A percentile compares a stretch with the other conserved stretches of the same genome.
These are phyloP conservation scores for Crossocerus cetratus DNA, from an alignment of 2,888 invertebrate species.

Conservation along the genomic window DNA sequence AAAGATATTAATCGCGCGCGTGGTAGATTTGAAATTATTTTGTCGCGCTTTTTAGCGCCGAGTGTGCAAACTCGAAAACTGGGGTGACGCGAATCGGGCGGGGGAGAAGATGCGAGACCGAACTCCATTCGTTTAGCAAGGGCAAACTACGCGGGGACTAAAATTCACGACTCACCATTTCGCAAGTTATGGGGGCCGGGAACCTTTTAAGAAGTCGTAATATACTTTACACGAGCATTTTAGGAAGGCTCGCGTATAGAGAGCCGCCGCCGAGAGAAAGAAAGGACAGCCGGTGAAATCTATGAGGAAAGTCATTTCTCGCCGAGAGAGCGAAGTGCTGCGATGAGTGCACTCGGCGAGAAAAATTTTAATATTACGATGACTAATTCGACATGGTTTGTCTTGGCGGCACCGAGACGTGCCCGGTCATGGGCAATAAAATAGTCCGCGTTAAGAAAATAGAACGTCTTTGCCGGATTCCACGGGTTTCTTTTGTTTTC, in stretches of 20 bases:
- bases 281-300: background rate
- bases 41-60: too few relatives aligned
- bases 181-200: background rate
- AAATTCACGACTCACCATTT: background rate
- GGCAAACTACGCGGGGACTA: background rate
- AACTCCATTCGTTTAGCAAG: background rate
- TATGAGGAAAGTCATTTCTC: background rate
- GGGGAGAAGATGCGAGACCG: background rate
- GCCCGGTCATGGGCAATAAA: too few relatives aligned
- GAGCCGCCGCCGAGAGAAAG: background rate
- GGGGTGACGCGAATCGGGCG: background rate
- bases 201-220: conserved; percentile 6
- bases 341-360: background rate
- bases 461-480: too few relatives aligned
- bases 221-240: background rate
- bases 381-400: conserved; percentile 1
- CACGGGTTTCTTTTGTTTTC: too few relatives aligned
- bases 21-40: too few relatives aligned
- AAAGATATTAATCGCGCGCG: too few relatives aligned
- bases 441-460: too few relatives aligned
- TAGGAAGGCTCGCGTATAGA: background rate
- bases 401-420: background rate
- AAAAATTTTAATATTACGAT: conserved; percentile 2
- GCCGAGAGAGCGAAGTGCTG: background rate
- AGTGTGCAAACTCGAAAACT: too few relatives aligned